Base-by-base conservation (phyloP, 1,140 invertebrate species). In the Aphelinus certus region DNA sequence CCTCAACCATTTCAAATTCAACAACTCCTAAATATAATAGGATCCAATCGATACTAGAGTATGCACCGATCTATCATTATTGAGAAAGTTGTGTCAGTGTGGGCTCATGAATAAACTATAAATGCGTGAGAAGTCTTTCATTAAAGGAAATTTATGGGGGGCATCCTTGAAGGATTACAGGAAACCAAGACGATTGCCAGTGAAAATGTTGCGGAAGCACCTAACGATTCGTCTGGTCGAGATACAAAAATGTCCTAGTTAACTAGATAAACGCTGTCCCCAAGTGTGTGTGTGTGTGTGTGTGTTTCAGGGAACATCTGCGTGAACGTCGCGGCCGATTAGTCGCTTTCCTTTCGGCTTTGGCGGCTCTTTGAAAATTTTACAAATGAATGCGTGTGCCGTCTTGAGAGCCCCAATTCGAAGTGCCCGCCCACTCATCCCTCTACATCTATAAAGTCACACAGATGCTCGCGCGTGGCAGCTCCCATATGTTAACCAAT, bases 341-440 rank as follows among this genome's bases (percentile, higher is more conserved):
- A 83, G 79, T 78, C 63, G 74, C 71, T 49, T 70, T 51, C 53
- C 66, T 55, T 2, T 75, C 60, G 61, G 56, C 48, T 65, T 46
- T 9, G 51, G 51, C 9, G 51, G 51, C 51, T 53, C 51, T 53
- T 53, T 53, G 51, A 53, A 53, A 53, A 60, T 60, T 26, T 4
- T 60, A 60, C 57, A 60, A 26, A 60, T 60, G 26, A 4, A 60
- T 26, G 26, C 57, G 57, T 7, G 57, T 60, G 57, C 43, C 61
- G 53, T 49, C 47, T 65, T 66, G 62, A 70, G 9, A 26, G 51
- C 55, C 7, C 42, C 49, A 48, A 45, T 75, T 53, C 68, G 76
- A 77, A 55, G 70, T 77, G 65, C 76, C 81, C 83, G 82, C 83
- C 84, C 78, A 83, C 60, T 64, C 82, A 83, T 84, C 82, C 82